Evolutionary conservation across 2,888 invertebrate genomes (phyloP).

Genomic region (Hirtodrosophila trivittata): DNA sequence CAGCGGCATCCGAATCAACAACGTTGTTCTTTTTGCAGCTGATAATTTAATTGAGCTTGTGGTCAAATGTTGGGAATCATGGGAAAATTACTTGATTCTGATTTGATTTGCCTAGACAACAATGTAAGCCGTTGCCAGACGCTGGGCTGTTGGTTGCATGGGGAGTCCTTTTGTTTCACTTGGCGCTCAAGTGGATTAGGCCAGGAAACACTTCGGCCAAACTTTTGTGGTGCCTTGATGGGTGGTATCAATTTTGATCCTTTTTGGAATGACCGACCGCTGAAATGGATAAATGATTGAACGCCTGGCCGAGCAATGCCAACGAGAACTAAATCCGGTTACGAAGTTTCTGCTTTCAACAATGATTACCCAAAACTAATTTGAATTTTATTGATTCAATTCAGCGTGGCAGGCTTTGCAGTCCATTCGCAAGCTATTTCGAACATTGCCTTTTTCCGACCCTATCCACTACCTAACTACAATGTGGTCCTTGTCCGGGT

Average conservation of each 20-base stretch:
- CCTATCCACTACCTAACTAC: neutral
- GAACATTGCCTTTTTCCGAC: neutral
- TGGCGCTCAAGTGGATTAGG: slow-evolving; percentile 69
- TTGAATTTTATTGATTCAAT: slow-evolving; percentile 80
- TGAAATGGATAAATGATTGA: slow-evolving; percentile 79
- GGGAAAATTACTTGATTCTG: slow-evolving; percentile 80
- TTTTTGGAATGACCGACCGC: slow-evolving; percentile 40
- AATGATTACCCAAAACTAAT: slow-evolving; percentile 80
- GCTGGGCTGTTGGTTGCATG: slow-evolving; percentile 2
- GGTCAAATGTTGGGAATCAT: slow-evolving; percentile 81
- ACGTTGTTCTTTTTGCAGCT: slow-evolving; percentile 37
- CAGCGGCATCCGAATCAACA: neutral
- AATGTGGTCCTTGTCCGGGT: slow-evolving; percentile 12
- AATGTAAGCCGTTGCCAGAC: slow-evolving; percentile 48
- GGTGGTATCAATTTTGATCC: slow-evolving; percentile 56
- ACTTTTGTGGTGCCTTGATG: slow-evolving; percentile 33
- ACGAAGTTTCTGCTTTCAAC: slow-evolving; percentile 30
- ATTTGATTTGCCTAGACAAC: slow-evolving; percentile 81
- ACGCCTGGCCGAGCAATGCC: slow-evolving; percentile 44
- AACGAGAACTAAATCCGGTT: slow-evolving; percentile 1
- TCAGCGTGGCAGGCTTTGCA: slow-evolving; percentile 51
- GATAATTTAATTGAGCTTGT: slow-evolving; percentile 81
- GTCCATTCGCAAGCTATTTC: slow-evolving; percentile 23
- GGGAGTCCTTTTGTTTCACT: slow-evolving; percentile 52
- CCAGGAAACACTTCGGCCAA: slow-evolving; percentile 54